Base-by-base conservation (phyloP, 2,113 vertebrate genomes). In the Brachypodius melanocephalos region DNA sequence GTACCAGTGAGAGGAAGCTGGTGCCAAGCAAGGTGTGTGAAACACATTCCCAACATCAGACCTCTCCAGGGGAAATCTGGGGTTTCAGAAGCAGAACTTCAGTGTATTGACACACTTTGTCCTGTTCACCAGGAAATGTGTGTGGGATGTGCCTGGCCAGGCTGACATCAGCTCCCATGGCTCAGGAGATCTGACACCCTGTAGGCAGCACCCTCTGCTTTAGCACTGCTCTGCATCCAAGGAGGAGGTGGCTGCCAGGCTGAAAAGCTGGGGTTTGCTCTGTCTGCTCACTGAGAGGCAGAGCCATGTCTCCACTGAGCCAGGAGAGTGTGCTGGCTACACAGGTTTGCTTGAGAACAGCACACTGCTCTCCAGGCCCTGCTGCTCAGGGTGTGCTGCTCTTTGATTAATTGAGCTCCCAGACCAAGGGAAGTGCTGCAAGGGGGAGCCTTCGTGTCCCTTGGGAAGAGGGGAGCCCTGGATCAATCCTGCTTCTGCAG, bases 311-410 rank as follows among this genome's bases (percentile, higher is more conserved):
- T 72, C 11, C 43, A 10, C 21, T 72, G 85, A 75, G 69, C 96
- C 96, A 89, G 96, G 69, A 95, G 96, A 67, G 95, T 91, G 91
- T 95, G 93, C 96, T 96, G 93, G 91, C 80, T 87, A 12, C 96
- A 85, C 85, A 72, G 59, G 6, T 81, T 92, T 91, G 69, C 51
- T 71, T 46, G 59, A 38, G 38, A 38, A 8, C 1, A 34, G 8
- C 36, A 10, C 36, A 5, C 0, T n/a, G 63, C 51, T 84, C 48
- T 43, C 32, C n/a, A 12, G 26, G 21, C 28, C 2, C 59, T 65
- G 59, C 34, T n/a, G 46, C 48, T 67, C 57, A 29, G 54, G 29
- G 21, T 74, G 73, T 17, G 68, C 36, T 45, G 71, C n/a, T 78
- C 14, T 18, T 8, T 4, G 17, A 20, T 16, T 51, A 58, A 2